Evolutionary conservation across 2,113 vertebrate genomes (phyloP).

Genomic region (Platichthys stellatus): DNA sequence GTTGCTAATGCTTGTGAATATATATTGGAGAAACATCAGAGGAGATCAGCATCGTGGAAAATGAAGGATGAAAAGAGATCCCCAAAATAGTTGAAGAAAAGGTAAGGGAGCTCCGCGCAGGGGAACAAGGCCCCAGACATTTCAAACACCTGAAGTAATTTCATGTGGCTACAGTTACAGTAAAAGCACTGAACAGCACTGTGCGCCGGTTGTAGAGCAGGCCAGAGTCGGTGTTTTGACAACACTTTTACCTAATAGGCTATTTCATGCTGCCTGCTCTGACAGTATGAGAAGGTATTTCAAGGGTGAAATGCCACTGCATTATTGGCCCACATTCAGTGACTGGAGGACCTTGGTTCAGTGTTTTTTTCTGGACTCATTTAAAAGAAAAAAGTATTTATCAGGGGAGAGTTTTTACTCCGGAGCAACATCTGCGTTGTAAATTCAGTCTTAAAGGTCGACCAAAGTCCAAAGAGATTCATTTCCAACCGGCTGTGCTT

Average conservation of each 20-base stretch:
- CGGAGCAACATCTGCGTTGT: background rate
- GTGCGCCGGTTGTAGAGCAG: slow-evolving; percentile 9
- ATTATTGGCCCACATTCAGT: slow-evolving; percentile 31
- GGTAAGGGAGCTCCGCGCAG: background rate
- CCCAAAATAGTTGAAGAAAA: background rate
- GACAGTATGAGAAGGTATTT: slow-evolving; percentile 44
- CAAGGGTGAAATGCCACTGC: slow-evolving; percentile 49
- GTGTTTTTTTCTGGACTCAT: slow-evolving; percentile 26
- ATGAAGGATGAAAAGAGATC: background rate
- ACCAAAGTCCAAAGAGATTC: slow-evolving; percentile 18
- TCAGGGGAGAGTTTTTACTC: slow-evolving; percentile 15
- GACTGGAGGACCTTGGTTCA: slow-evolving; percentile 34
- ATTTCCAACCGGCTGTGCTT: slow-evolving; percentile 7
- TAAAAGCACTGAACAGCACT: slow-evolving; percentile 31
- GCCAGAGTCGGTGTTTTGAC: slow-evolving; percentile 42
- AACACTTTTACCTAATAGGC: slow-evolving; percentile 60
- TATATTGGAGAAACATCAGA: background rate
- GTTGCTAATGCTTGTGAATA: background rate
- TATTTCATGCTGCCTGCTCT: slow-evolving; percentile 63
- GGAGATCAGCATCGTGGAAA: slow-evolving; percentile 15
- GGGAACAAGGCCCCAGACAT: background rate
- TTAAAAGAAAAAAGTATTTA: slow-evolving; percentile 7
- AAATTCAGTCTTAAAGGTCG: too few relatives aligned
- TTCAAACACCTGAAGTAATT: slow-evolving; percentile 35
- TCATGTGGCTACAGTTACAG: slow-evolving; percentile 17